A percentile compares a stretch with the other conserved stretches of the same genome.
phyloP scores from a whole-genome alignment of 2,113 vertebrate species.

The Smithornis capensis region DNA sequence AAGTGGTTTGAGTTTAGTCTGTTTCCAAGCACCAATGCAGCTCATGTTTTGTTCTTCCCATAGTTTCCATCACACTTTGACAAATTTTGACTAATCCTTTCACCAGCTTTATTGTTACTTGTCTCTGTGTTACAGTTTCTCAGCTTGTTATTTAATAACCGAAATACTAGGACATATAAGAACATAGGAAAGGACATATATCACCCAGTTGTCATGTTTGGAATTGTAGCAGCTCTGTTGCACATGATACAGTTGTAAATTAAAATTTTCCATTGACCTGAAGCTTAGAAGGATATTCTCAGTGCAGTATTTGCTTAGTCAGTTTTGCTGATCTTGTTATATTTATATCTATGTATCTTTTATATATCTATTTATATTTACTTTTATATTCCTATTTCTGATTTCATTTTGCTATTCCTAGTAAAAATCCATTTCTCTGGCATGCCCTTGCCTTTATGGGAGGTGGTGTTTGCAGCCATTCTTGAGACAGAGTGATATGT shows the following conservation, averaged over 20 bases:
- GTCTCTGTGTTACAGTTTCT: conserved; percentile 1
- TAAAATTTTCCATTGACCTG: conserved; percentile 45
- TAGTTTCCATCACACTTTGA: conserved; percentile 22
- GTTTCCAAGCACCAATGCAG: neutral
- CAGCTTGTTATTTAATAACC: conserved; percentile 50
- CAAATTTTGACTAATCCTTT: conserved; percentile 34
- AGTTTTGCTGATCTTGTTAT: neutral
- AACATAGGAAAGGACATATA: conserved; percentile 28
- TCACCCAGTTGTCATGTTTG: conserved; percentile 47
- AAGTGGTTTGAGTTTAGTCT: neutral
- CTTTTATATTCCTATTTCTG: neutral
- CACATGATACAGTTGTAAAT: conserved; percentile 46
- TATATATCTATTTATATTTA: neutral
- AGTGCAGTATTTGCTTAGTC: conserved; percentile 16
- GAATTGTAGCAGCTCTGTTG: conserved; percentile 36
- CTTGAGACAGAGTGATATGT: neutral
- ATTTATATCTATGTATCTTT: neutral
- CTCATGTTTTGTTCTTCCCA: conserved; percentile 18
- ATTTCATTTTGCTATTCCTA: neutral
- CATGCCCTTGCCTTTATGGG: neutral
- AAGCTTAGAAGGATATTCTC: conserved; percentile 1
- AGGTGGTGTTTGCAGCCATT: neutral
- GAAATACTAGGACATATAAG: conserved; percentile 15
- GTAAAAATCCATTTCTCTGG: neutral
- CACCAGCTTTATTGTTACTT: conserved; percentile 12